Evolutionary conservation across 2,797 vertebrate genomes (phyloP), one percentile per base, ranked within the genome.

Genomic region (Adelosebastes latens): DNA sequence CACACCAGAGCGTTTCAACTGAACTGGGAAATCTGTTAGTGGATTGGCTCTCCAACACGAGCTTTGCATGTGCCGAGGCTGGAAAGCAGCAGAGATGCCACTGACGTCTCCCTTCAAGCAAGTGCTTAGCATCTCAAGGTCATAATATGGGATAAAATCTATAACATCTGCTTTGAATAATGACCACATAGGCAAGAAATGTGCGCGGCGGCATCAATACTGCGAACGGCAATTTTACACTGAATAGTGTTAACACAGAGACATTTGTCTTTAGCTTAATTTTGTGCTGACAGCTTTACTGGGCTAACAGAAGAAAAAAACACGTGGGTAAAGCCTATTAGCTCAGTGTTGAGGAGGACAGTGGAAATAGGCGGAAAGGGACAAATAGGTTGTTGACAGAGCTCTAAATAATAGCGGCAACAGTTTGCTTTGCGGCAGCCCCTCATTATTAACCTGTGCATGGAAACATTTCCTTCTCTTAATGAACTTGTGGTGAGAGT

Each of bases 111-210:
- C 88, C 83, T 92, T 80, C 85, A 84, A 94, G 86, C 88, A 89
- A 94, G 89, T 85, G 87, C 84, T 91, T 77, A 88, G 86, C 91
- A 92, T 92, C 87, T 92, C 94, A 94, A 94, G 94, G 94, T 94
- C 92, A 93, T 91, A 88, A 93, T 92, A 92, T 81, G 69, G 89
- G 88, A 92, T 94, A 62, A 79, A 93, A 94, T 95, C 93, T 92
- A 94, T 94, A 94, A 93, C 92, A 93, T 92, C 92, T 94, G 94
- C 91, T 94, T 93, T 94, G 88, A 93, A 94, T 94, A 93, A 94
- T 94, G 93, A 94, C 91, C 90, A 88, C 94, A 93, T 89, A 89
- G 88, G 93, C 93, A 91, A 94, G 89, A 94, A 95, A 94, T 93
- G 90, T 80, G 77, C 32, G 53, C 75, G 8, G 83, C 86, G 5